Conservation (phyloP, 2,888 invertebrate species). For the Sinopyrophorus schimmeli region DNA sequence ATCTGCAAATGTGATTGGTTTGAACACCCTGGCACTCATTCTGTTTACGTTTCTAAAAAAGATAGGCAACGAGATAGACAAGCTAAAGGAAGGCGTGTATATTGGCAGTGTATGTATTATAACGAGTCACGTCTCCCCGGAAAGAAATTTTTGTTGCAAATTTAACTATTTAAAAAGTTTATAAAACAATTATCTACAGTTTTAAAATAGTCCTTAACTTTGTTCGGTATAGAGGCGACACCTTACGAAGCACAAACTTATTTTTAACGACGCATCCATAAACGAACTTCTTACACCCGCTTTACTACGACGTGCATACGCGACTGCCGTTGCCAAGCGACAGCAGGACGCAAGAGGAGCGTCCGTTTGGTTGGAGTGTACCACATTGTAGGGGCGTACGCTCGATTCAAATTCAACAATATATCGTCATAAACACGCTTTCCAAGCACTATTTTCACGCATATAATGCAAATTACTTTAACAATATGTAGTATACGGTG, state of each 20-base stretch:
- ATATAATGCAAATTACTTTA: too few relatives aligned
- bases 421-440: too few relatives aligned
- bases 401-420: constrained; percentile 19
- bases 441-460: too few relatives aligned
- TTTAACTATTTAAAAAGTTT: background rate
- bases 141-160: constrained; percentile 2
- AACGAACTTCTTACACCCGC: constrained; percentile 16
- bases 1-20: constrained; percentile 40
- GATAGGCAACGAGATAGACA: constrained; percentile 33
- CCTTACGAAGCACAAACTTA: background rate
- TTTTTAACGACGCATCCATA: background rate
- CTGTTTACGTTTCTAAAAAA: constrained; percentile 25
- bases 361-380: constrained; percentile 30
- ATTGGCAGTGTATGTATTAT: constrained; percentile 16
- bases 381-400: constrained; percentile 35
- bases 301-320: constrained; percentile 25
- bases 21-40: constrained; percentile 47
- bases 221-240: background rate
- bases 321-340: constrained; percentile 31
- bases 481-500: too few relatives aligned
- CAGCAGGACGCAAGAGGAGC: constrained; percentile 26
- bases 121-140: constrained; percentile 24
- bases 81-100: constrained; percentile 25
- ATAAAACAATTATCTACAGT: background rate
- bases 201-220: background rate